Percentiles rank a stretch among this genome's conserved stretches.
Evolutionary conservation across 2,888 invertebrate genomes (phyloP).

Genomic region (Macrophya alboannulata): DNA sequence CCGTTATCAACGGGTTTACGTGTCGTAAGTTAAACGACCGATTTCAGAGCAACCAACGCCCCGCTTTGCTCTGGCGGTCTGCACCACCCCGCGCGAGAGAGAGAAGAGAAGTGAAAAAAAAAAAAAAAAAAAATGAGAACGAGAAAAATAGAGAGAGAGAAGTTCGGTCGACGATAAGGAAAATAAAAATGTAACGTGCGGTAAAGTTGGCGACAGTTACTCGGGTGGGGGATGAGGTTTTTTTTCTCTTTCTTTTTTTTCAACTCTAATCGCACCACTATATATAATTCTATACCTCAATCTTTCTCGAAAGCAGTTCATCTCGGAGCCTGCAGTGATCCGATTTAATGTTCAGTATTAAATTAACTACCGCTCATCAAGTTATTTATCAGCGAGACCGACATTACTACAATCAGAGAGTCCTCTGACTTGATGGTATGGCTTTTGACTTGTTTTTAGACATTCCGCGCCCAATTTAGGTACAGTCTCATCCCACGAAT

Average conservation of each 20-base stretch:
- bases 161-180: constrained; percentile 39
- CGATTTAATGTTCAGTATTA: constrained; percentile 47
- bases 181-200: constrained; percentile 51
- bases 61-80: constrained; percentile 46
- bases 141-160: constrained; percentile 27
- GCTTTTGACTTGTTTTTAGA: constrained; percentile 14
- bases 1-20: constrained; percentile 69
- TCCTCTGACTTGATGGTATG: neutral
- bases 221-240: neutral
- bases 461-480: neutral
- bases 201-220: constrained; percentile 43
- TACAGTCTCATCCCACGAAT: neutral
- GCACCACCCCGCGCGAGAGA: constrained; percentile 12
- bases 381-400: constrained; percentile 29
- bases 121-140: constrained; percentile 41
- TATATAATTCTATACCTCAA: neutral
- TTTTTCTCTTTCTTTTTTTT: neutral
- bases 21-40: constrained; percentile 68
- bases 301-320: constrained; percentile 47
- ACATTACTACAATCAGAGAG: neutral
- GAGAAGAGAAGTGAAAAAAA: neutral
- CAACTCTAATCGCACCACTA: constrained; percentile 38
- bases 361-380: constrained; percentile 44
- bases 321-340: constrained; percentile 27
- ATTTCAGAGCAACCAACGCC: constrained; percentile 57